phyloP scores from a whole-genome alignment of 2,888 invertebrate genomes.

The Amiota mariae region DNA sequence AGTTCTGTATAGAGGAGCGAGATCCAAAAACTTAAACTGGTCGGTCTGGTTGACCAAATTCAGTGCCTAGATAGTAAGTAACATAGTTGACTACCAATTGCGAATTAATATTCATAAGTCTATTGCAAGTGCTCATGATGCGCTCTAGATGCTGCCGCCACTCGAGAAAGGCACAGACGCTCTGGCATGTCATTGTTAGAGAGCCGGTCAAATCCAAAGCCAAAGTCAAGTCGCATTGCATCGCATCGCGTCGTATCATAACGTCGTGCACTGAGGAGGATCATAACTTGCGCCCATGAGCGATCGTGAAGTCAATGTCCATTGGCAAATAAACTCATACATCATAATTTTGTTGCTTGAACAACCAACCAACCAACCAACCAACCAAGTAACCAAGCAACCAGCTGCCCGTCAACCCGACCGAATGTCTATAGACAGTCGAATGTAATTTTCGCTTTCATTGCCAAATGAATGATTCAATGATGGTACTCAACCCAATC shows the following conservation, averaged over 20 bases:
- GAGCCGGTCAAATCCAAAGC: background rate
- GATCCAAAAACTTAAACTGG: too few species aligned
- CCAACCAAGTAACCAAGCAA: background rate
- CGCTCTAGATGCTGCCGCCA: slow-evolving; percentile 1
- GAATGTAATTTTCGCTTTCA: slow-evolving; percentile 26
- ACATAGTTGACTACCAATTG: slow-evolving; percentile 8
- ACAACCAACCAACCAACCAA: background rate
- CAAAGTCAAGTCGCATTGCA: background rate
- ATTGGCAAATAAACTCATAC: slow-evolving; percentile 31
- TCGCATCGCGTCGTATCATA: background rate
- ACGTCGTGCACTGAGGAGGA: slow-evolving; percentile 3
- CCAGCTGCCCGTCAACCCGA: background rate
- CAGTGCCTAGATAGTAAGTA: slow-evolving; percentile 2
- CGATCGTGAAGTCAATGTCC: slow-evolving; percentile 25
- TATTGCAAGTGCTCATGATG: slow-evolving; percentile 10
- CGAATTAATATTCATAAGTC: slow-evolving; percentile 29
- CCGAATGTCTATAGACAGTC: background rate
- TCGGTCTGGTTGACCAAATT: too few species aligned
- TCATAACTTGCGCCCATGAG: slow-evolving; percentile 13
- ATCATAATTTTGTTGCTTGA: slow-evolving; percentile 21
- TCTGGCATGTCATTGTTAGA: slow-evolving; percentile 25
- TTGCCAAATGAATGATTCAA: slow-evolving; percentile 23
- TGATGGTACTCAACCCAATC: background rate
- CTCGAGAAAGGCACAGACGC: background rate
- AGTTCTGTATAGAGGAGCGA: too few species aligned